phyloP scores from a whole-genome alignment of 2,113 vertebrate genomes.

The Pleuronectes platessa region DNA sequence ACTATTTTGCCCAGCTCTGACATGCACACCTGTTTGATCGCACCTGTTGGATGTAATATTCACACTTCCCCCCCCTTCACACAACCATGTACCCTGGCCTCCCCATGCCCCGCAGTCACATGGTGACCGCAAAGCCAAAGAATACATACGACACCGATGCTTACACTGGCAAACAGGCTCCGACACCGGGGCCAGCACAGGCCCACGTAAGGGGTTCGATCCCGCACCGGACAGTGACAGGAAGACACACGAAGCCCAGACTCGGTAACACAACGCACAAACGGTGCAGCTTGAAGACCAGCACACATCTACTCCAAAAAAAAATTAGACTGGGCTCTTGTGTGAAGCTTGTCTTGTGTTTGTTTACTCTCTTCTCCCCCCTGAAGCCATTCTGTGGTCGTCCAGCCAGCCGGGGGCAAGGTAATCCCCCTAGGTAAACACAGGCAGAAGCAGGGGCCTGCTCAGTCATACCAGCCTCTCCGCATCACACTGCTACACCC shows the following conservation, averaged over 20 bases:
- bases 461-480: conserved; percentile 41
- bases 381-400: conserved; percentile 26
- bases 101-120: conserved; percentile 37
- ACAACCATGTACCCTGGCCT: not conserved
- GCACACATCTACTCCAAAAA: not conserved
- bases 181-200: conserved; percentile 16
- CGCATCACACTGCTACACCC: conserved; percentile 59
- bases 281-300: conserved; percentile 2
- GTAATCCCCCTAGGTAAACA: conserved; percentile 71
- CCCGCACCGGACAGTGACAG: conserved; percentile 15
- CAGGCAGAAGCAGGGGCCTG: conserved; percentile 36
- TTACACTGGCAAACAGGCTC: conserved; percentile 26
- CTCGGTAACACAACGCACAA: conserved; percentile 6
- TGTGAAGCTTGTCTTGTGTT: conserved; percentile 28
- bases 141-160: conserved; percentile 47
- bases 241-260: conserved; percentile 18
- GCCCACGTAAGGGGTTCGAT: conserved; percentile 3
- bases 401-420: conserved; percentile 46
- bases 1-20: not conserved
- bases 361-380: conserved; percentile 49
- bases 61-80: not conserved
- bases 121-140: conserved; percentile 33
- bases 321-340: conserved; percentile 15
- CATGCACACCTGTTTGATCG: not conserved
- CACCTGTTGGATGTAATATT: conserved; percentile 40